phyloP scores from a whole-genome alignment of 1,140 invertebrate species.

The Sesamia nonagrioides region DNA sequence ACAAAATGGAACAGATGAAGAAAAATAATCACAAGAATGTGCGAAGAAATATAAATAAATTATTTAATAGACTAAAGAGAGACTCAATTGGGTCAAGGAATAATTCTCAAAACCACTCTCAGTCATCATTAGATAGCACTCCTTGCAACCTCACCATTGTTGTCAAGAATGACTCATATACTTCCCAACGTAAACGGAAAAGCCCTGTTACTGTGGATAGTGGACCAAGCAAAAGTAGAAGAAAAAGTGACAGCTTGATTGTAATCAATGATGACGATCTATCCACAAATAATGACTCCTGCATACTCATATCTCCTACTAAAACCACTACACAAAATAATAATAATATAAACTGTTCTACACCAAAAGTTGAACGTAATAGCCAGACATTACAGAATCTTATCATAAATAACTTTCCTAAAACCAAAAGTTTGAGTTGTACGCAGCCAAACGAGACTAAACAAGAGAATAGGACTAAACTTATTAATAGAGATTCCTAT shows the following conservation, averaged over 20 bases:
- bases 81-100: not conserved
- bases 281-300: conserved; percentile 49
- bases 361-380: conserved; percentile 35
- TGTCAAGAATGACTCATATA: conserved; percentile 10
- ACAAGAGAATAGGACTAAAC: conserved; percentile 66
- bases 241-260: conserved; percentile 56
- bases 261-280: conserved; percentile 65
- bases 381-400: conserved; percentile 47
- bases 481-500: conserved; percentile 73
- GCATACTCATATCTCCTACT: not conserved
- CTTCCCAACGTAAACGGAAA: conserved; percentile 11
- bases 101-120: not conserved
- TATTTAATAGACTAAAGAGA: conserved; percentile 58
- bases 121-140: not conserved
- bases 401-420: conserved; percentile 43
- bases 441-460: not conserved
- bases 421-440: conserved; percentile 21
- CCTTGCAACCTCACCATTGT: conserved; percentile 11
- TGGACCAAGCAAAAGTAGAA: conserved; percentile 16
- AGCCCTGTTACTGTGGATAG: not conserved
- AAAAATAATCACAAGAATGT: conserved; percentile 54
- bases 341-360: conserved; percentile 39
- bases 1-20: conserved; percentile 44
- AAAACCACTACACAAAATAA: not conserved
- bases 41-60: conserved; percentile 55